phyloP scores from a whole-genome alignment of 2,797 vertebrate species.

The Crax fasciolata region DNA sequence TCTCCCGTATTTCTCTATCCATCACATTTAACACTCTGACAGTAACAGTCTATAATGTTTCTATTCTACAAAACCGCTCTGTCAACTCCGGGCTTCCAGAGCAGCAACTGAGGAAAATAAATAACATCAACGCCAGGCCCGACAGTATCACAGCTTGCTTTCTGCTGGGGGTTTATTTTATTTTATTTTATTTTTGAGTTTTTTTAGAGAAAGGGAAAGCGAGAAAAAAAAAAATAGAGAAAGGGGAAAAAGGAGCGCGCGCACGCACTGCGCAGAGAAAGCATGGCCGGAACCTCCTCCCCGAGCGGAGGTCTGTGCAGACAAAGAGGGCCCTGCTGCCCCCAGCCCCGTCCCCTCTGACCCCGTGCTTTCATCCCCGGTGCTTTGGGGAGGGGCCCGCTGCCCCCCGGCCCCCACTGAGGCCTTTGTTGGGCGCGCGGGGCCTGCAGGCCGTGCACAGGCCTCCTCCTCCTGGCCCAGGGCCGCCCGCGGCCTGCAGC shows the following conservation, averaged over 20 bases:
- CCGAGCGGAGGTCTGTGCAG: background rate
- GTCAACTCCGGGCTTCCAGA: slow-evolving; percentile 96
- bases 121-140: slow-evolving; percentile 91
- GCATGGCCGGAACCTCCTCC: background rate
- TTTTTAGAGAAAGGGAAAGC: slow-evolving; percentile 32
- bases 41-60: slow-evolving; percentile 99
- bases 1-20: slow-evolving; percentile 93
- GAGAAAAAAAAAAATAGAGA: background rate
- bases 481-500: too few relatives aligned
- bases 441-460: background rate
- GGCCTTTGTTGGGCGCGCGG: background rate
- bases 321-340: background rate
- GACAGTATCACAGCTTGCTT: slow-evolving; percentile 82
- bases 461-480: background rate
- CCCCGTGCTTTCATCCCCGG: too few relatives aligned
- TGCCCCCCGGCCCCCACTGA: rapidly evolving
- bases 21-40: slow-evolving; percentile 99
- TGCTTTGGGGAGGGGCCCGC: background rate
- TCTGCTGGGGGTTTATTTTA: slow-evolving; percentile 72
- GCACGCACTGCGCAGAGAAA: background rate
- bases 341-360: background rate
- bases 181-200: background rate
- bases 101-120: slow-evolving; percentile 98
- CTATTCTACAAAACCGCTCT: slow-evolving; percentile 99
- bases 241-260: background rate